phyloP scores from a whole-genome alignment of 2,888 invertebrate genomes.

The Mythimna vitellina region DNA sequence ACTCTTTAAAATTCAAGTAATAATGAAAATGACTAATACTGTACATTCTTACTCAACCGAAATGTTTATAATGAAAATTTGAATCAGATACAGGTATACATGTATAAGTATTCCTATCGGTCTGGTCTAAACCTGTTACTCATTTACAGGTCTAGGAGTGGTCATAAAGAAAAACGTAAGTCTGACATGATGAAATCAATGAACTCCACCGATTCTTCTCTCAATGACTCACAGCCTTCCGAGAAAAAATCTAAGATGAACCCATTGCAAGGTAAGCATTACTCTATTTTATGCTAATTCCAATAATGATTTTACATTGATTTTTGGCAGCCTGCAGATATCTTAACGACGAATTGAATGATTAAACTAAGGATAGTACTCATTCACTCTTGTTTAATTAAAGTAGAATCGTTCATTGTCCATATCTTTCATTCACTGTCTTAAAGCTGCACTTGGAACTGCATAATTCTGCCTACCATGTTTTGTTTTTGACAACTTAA shows the following conservation, averaged over 20 bases:
- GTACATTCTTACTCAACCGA: background rate
- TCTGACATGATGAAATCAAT: slow-evolving; percentile 86
- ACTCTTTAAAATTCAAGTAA: too few relatives aligned
- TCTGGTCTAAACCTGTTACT: slow-evolving; percentile 1
- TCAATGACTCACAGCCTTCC: slow-evolving; percentile 83
- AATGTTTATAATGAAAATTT: background rate
- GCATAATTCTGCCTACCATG: background rate
- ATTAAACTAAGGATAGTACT: background rate
- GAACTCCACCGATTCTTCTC: slow-evolving; percentile 79
- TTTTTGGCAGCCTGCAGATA: slow-evolving; percentile 21
- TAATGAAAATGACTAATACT: too few relatives aligned
- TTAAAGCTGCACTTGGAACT: background rate
- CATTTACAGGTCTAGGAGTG: slow-evolving; percentile 90
- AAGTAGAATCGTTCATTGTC: background rate
- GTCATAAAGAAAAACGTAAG: slow-evolving; percentile 91
- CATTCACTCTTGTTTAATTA: background rate
- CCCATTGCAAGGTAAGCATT: slow-evolving; percentile 84
- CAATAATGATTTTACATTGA: background rate
- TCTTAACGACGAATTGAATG: background rate
- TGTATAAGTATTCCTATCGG: background rate
- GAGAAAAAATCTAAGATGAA: slow-evolving; percentile 87
- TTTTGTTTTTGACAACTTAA: background rate
- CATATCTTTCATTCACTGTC: background rate
- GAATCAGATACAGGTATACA: background rate
- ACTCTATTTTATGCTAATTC: background rate